These are phyloP conservation scores for Lepisosteus osseus DNA, from an alignment of 2,113 vertebrate genomes.

Conservation along the genomic window DNA sequence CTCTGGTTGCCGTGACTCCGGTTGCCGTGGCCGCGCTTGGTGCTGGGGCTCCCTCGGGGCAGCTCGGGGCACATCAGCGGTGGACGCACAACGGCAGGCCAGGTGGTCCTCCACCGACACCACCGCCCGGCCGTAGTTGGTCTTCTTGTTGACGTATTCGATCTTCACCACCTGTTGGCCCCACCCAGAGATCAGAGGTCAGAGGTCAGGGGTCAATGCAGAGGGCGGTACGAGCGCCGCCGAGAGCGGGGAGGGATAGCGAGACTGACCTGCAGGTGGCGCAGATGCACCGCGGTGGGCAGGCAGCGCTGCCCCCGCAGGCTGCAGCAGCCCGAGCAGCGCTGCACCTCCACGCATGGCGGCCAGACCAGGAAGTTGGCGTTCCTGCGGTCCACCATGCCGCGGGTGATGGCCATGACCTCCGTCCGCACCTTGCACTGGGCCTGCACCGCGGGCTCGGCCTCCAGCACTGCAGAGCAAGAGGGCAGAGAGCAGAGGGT, in stretches of 20 bases:
- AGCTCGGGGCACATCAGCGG: conserved; percentile 30
- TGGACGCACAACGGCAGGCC: conserved; percentile 74
- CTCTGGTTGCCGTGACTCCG: neutral
- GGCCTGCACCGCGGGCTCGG: conserved; percentile 74
- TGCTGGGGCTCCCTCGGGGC: conserved; percentile 28
- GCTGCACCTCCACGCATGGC: conserved; percentile 88
- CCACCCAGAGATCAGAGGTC: conserved; percentile 7
- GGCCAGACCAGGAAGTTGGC: conserved; percentile 93
- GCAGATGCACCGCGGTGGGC: conserved; percentile 67
- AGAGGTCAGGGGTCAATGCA: neutral
- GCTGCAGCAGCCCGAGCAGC: conserved; percentile 95
- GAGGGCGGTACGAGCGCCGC: no score
- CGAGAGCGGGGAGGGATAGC: neutral
- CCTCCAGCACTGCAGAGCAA: conserved; percentile 54
- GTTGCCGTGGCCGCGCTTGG: no score
- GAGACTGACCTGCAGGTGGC: conserved; percentile 72
- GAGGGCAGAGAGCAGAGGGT: conserved; percentile 16
- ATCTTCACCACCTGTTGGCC: conserved; percentile 82
- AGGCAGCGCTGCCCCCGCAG: conserved; percentile 72
- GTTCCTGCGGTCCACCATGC: conserved; percentile 82
- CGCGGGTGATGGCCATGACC: conserved; percentile 84
- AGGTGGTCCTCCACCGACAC: conserved; percentile 89
- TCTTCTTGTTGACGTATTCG: conserved; percentile 65
- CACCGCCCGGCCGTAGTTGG: conserved; percentile 71
- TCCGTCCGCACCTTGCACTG: conserved; percentile 85